A percentile compares a stretch with the other conserved stretches of the same genome.
phyloP scores from a whole-genome alignment of 2,888 invertebrate genomes.

The Hyppa rectilinea region DNA sequence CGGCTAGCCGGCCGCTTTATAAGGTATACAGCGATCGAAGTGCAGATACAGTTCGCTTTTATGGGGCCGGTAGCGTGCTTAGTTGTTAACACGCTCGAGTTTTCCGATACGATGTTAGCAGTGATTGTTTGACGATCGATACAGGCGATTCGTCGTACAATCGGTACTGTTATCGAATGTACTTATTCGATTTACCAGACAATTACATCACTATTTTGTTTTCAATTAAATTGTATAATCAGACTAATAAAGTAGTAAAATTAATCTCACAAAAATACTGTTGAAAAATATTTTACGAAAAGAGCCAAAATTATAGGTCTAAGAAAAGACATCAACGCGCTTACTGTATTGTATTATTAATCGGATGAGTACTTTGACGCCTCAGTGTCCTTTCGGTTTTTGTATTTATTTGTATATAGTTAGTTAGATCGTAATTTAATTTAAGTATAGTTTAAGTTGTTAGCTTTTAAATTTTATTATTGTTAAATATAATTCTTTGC shows the following conservation, averaged over 20 bases:
- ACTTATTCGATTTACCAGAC: constrained; percentile 1
- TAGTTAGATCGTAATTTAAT: no score
- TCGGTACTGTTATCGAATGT: constrained; percentile 42
- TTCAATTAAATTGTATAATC: not conserved
- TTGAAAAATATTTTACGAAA: not conserved
- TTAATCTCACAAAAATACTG: not conserved
- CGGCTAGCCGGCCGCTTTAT: constrained; percentile 75
- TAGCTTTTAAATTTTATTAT: no score
- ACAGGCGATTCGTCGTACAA: constrained; percentile 43
- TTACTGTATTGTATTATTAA: no score
- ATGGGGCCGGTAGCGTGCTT: constrained; percentile 82
- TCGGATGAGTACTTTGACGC: no score
- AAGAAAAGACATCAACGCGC: constrained; percentile 71
- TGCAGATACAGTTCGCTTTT: constrained; percentile 81
- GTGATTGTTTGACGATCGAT: constrained; percentile 60
- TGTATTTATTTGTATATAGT: no score
- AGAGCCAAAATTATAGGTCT: not conserved
- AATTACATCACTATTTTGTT: constrained; percentile 7
- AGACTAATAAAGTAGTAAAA: not conserved
- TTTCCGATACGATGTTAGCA: constrained; percentile 64
- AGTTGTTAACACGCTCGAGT: constrained; percentile 68
- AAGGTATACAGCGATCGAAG: constrained; percentile 77
- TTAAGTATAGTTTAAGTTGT: no score
- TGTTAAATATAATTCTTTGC: no score
- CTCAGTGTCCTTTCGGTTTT: no score